Conservation (phyloP, 2,888 invertebrate species). For the Pomacea canaliculata region DNA sequence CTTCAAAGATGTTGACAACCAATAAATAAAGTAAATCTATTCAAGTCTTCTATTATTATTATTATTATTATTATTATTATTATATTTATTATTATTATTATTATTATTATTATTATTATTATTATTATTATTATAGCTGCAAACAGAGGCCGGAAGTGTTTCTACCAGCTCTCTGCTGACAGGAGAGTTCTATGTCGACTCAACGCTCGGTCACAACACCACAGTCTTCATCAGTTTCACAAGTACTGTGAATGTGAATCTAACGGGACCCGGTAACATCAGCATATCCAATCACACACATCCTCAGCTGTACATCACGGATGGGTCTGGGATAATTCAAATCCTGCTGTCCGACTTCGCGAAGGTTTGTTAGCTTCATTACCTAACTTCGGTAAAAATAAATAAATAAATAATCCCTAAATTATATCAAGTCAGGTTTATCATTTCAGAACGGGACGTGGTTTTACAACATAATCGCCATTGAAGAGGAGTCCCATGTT, state of each 20-base stretch:
- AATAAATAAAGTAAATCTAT: no score
- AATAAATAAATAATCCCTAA: no score
- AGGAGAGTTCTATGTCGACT: conserved; percentile 38
- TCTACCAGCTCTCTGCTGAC: conserved; percentile 12
- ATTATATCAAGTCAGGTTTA: no score
- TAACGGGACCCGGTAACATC: conserved; percentile 24
- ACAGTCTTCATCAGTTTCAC: conserved; percentile 34
- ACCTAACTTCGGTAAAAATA: no score
- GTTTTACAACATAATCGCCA: conserved; percentile 33
- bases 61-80: no score
- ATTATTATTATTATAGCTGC: conserved; percentile 8
- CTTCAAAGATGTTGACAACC: no score
- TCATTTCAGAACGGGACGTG: conserved; percentile 32
- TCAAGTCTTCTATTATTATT: no score
- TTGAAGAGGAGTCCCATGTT: conserved; percentile 19
- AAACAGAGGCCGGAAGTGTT: conserved; percentile 29
- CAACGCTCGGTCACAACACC: conserved; percentile 38
- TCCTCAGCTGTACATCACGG: conserved; percentile 5
- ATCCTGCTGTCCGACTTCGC: conserved; percentile 15
- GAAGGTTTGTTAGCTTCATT: not conserved
- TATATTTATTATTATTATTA: no score
- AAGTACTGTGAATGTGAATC: conserved; percentile 26
- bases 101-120: no score
- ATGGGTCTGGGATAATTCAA: conserved; percentile 4
- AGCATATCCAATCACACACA: conserved; percentile 11